phyloP scores from a whole-genome alignment of 2,888 invertebrate genomes.

The Aleiodes alternator region DNA sequence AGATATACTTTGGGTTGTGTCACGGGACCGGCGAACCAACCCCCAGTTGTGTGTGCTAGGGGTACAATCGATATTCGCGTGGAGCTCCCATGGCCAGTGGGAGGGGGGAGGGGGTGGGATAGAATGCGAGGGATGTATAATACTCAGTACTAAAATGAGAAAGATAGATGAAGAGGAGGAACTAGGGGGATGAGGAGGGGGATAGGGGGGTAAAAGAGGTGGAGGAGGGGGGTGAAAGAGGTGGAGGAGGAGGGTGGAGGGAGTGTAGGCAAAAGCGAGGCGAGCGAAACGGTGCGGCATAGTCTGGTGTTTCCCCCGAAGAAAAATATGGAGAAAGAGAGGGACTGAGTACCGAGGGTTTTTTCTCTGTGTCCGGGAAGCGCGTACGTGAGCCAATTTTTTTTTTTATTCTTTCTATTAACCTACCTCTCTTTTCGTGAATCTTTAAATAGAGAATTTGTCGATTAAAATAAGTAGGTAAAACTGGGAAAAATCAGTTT shows the following conservation, averaged over 20 bases:
- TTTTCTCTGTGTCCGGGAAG: conserved; percentile 26
- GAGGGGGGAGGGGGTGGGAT: not conserved
- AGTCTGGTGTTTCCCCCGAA: conserved; percentile 35
- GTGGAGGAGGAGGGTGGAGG: conserved; percentile 10
- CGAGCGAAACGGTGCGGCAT: conserved; percentile 37
- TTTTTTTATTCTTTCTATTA: not conserved
- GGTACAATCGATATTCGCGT: conserved; percentile 58
- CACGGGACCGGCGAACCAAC: conserved; percentile 50
- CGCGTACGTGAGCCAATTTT: conserved; percentile 30
- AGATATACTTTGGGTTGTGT: conserved; percentile 44
- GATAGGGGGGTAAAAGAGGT: not conserved
- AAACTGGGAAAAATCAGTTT: conserved; percentile 3
- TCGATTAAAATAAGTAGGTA: not conserved
- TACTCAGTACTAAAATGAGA: conserved; percentile 10
- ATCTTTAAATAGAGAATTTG: not conserved
- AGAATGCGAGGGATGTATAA: conserved; percentile 37
- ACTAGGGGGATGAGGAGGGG: conserved; percentile 23
- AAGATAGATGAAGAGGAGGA: conserved; percentile 26
- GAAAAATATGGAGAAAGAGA: conserved; percentile 48
- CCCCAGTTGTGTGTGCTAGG: conserved; percentile 45
- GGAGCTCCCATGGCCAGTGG: conserved; percentile 44
- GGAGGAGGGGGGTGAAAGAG: not conserved
- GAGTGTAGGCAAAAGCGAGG: conserved; percentile 36
- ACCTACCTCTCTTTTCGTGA: not conserved
- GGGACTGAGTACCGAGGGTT: conserved; percentile 36